Evolutionary conservation across 1,140 invertebrate species (phyloP).

Genomic region (Aradophagus sp.): DNA sequence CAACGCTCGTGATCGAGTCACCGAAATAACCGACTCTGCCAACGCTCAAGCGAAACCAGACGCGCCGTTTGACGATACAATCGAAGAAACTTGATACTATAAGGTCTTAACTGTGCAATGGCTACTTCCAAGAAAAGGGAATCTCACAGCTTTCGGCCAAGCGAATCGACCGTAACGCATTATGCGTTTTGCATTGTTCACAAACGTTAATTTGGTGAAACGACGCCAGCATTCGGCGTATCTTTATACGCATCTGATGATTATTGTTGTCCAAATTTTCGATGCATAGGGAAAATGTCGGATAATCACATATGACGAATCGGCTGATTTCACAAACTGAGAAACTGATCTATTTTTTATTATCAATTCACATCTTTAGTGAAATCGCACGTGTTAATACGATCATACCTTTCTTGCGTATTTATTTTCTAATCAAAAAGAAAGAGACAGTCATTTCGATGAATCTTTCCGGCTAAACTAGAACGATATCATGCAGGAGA

Average conservation of each 20-base stretch:
- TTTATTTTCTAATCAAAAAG: slow-evolving; percentile 28
- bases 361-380: too few relatives aligned
- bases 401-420: slow-evolving; percentile 2
- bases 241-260: slow-evolving; percentile 41
- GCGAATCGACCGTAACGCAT: slow-evolving; percentile 29
- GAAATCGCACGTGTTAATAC: too few relatives aligned
- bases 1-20: slow-evolving; percentile 43
- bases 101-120: slow-evolving; percentile 56
- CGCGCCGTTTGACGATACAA: slow-evolving; percentile 60
- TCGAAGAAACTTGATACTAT: slow-evolving; percentile 61
- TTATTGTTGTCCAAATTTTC: slow-evolving; percentile 2
- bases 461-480: slow-evolving; percentile 55
- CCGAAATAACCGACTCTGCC: slow-evolving; percentile 49
- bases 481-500: slow-evolving; percentile 41
- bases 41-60: slow-evolving; percentile 46
- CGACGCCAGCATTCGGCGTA: slow-evolving; percentile 11
- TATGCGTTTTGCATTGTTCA: slow-evolving; percentile 30
- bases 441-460: slow-evolving; percentile 44
- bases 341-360: too few relatives aligned
- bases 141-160: slow-evolving; percentile 48
- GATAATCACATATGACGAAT: too few relatives aligned
- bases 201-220: slow-evolving; percentile 34
- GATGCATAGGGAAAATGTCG: too few relatives aligned
- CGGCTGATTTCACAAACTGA: too few relatives aligned
- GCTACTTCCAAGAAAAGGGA: slow-evolving; percentile 53